Evolutionary conservation across 1,140 invertebrate species (phyloP), one percentile per base, ranked within the genome.

Genomic region (Lordiphosa stackelbergi): DNA sequence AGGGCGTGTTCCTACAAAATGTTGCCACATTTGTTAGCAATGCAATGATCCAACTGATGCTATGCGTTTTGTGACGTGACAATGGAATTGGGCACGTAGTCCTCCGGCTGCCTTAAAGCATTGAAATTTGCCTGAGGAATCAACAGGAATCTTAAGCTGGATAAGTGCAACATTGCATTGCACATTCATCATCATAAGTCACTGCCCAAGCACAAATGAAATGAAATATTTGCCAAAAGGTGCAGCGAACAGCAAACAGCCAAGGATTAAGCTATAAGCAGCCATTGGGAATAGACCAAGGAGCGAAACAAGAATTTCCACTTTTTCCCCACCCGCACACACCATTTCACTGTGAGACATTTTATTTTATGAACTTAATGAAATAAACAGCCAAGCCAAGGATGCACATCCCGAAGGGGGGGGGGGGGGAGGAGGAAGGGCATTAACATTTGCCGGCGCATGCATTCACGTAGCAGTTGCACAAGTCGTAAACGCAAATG

Each of bases 121-220:
- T 49, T 49, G 9, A 48, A 61, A 61, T 36, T 49, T 55, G 59
- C 70, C 74, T 66, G 63, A 66, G 66, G 64, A 46, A 57, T 48
- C 48, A 78, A 70, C 19, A 59, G 66, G 64, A 54, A 51, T 48
- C 13, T 13, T 49, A 69, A 70, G 36, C 10, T 40, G 16, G 19
- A 12, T 49, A 28, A 56, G 54, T 60, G 56, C 64, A 57, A 60
- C 81, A 85, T 71, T 73, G 73, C 10, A 46, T 46, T 46, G 28
- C 43, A 71, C 72, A 86, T 86, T 86, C 75, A 86, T 86, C 84
- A 86, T 86, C 84, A 86, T 86, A 86, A 86, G 78, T 86, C 84
- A 86, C 69, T 73, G 74, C 73, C 78, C 72, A 54, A 58, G 66
- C 56, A 53, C 63, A 71, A 75, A 84, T 78, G 62, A 84, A 84